phyloP scores from a whole-genome alignment of 2,888 invertebrate genomes.

The Diploptera punctata region DNA sequence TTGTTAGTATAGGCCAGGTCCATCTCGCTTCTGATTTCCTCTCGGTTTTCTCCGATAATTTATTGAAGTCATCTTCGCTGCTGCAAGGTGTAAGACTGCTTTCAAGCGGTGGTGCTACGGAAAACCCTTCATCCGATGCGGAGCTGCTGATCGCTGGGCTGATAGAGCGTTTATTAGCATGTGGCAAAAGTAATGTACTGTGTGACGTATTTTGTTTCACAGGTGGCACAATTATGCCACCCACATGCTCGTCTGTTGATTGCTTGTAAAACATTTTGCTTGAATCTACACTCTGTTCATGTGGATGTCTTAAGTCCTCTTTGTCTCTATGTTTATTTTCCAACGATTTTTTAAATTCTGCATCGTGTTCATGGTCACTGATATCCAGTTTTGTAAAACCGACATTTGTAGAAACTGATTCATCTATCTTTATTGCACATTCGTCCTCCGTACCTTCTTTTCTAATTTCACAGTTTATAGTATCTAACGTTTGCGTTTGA shows the following conservation, averaged over 20 bases:
- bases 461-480: too few relatives aligned
- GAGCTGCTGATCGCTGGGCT: neutral
- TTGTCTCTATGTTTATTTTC: too few relatives aligned
- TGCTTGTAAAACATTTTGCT: neutral
- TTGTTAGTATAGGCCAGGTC: slow-evolving; percentile 27
- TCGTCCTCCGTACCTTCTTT: too few relatives aligned
- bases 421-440: too few relatives aligned
- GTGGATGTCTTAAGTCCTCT: too few relatives aligned
- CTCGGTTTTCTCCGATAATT: neutral
- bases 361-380: too few relatives aligned
- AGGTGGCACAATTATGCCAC: neutral
- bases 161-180: neutral
- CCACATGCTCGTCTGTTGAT: neutral
- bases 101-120: neutral
- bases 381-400: too few relatives aligned
- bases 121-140: slow-evolving; percentile 29
- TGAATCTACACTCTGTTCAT: neutral
- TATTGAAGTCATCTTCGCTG: slow-evolving; percentile 31
- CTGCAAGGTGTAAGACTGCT: slow-evolving; percentile 19
- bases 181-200: slow-evolving; percentile 3
- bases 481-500: too few relatives aligned
- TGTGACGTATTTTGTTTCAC: neutral
- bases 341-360: too few relatives aligned
- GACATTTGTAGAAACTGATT: too few relatives aligned
- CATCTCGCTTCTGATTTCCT: neutral